A percentile compares a stretch with the other conserved stretches of the same genome.
Evolutionary conservation across 2,113 vertebrate genomes (phyloP).

Genomic region (Cairina moschata): DNA sequence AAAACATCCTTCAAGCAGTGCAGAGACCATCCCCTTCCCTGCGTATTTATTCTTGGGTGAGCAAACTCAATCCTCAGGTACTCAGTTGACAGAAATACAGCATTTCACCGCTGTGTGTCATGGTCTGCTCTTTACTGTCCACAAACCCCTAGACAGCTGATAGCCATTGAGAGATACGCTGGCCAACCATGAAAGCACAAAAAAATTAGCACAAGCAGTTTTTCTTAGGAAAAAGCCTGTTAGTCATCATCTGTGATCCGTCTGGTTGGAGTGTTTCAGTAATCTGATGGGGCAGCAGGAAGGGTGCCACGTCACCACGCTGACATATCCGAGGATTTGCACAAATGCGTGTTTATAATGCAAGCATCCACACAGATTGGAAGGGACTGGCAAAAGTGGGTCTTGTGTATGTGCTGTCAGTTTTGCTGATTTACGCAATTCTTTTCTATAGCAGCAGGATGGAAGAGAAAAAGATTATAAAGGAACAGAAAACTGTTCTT

Average conservation of each 20-base stretch:
- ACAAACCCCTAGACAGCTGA: constrained; percentile 43
- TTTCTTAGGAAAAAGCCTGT: not conserved
- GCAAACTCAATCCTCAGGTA: not conserved
- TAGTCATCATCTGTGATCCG: constrained; percentile 53
- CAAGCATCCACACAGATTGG: not conserved
- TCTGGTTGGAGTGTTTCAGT: not conserved
- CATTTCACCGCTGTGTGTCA: not conserved
- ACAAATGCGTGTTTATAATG: not conserved
- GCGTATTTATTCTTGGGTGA: not conserved
- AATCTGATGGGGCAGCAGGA: not conserved
- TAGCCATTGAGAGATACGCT: not conserved
- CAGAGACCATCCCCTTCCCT: not conserved
- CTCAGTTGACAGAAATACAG: not conserved
- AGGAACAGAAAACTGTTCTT: not conserved
- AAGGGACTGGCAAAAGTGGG: not conserved
- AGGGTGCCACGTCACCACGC: constrained; percentile 19
- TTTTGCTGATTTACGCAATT: not conserved
- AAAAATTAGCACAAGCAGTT: constrained; percentile 26
- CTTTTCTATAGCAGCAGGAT: not conserved
- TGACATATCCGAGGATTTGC: not conserved
- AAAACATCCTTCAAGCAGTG: not conserved
- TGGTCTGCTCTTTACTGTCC: not conserved
- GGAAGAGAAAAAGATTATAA: not conserved
- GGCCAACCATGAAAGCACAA: constrained; percentile 38
- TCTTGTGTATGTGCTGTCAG: not conserved